Conservation (phyloP, 2,113 vertebrate genomes). For the Vombatus ursinus region DNA sequence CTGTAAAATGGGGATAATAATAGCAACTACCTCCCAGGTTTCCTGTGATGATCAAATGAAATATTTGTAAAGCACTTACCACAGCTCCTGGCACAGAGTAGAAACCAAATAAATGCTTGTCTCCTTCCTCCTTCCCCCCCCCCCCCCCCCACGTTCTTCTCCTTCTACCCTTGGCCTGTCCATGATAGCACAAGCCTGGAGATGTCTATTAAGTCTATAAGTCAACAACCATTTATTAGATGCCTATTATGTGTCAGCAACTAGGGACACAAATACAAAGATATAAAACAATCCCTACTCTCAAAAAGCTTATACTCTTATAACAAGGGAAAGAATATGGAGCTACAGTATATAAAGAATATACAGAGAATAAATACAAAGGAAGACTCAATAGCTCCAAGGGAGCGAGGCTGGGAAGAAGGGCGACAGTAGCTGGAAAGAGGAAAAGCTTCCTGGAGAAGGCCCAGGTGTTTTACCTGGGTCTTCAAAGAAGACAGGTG, state of each 20-base stretch:
- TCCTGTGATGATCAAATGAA: too few species aligned
- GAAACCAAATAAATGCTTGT: not conserved
- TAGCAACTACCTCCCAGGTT: too few species aligned
- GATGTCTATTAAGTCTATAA: not conserved
- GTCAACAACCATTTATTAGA: not conserved
- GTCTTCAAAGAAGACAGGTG: not conserved
- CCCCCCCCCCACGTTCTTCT: too few species aligned
- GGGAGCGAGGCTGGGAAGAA: too few species aligned
- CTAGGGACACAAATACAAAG: not conserved
- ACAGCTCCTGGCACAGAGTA: not conserved
- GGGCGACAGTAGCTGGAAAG: not conserved
- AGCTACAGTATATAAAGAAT: not conserved
- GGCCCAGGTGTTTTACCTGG: not conserved
- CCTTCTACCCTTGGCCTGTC: not conserved
- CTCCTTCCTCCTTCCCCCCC: too few species aligned
- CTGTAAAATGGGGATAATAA: too few species aligned
- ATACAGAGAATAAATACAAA: not conserved
- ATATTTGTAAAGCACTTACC: too few species aligned
- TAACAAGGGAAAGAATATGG: not conserved
- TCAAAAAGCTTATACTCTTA: not conserved
- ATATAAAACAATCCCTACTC: not conserved
- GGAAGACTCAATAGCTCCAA: not conserved
- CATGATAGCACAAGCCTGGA: not conserved
- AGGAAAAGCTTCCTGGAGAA: not conserved
- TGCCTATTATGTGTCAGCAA: not conserved